Base-by-base conservation (phyloP, 2,888 invertebrate species). In the Teleogryllus oceanicus region DNA sequence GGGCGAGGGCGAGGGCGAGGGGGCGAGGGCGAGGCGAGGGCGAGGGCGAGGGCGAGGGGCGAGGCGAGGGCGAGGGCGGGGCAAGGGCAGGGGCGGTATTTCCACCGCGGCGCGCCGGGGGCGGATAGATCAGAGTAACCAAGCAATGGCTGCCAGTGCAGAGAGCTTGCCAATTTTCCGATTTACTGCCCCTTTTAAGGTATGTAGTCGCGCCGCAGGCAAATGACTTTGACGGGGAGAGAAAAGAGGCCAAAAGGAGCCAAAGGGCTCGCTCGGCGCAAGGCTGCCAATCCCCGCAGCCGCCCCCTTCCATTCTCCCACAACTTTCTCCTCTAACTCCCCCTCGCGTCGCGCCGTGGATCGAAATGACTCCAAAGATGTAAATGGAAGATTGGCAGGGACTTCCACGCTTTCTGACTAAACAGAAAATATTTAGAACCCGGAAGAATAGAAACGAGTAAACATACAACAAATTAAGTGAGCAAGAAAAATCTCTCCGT, bases 191-290 rank as follows among this genome's bases (percentile, higher is more conserved):
- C n/a, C 62, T 62, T 62, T 62, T 62, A 62, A 62, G 62, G 62
- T n/a, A n/a, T 62, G 62, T 62, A 13, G n/a, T 12, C 62, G 13
- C 62, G 62, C 62, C n/a, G 62, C 62, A 62, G 62, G 62, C 62
- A 62, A 62, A 62, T 62, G 62, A 62, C 62, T 62, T 62, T 62
- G 62, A 62, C 62, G 62, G n/a, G n/a, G 62, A 62, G 62, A 62
- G 62, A 62, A 62, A 62, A 62, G 37, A 37, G 62, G 62, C 8
- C 62, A 8, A 62, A 10, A 62, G n/a, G 62, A 62, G 62, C n/a
- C n/a, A 62, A 62, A 62, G 62, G 62, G 62, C 16, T 62, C n/a
- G 62, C 13, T 18, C 62, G 62, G 62, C 16, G 62, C 16, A 3
- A 0, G 62, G 18, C 18, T 62, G 18, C 16, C 62, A 62, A 62